These are phyloP conservation scores for Myathropa florea DNA, from an alignment of 2,888 invertebrate species.

Conservation along the genomic window DNA sequence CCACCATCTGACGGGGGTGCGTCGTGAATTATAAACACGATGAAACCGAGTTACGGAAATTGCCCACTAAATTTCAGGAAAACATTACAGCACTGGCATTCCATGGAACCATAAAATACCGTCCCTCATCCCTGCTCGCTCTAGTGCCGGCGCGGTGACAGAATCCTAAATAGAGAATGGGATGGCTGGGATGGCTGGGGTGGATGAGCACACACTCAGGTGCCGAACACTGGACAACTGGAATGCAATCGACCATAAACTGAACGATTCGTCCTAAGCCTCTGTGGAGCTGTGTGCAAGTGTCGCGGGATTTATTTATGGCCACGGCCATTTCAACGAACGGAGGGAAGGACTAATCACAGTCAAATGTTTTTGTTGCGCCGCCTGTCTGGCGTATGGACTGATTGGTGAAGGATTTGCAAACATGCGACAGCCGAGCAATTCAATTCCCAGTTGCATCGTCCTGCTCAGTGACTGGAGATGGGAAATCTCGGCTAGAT, in stretches of 20 bases:
- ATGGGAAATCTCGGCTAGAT: not conserved
- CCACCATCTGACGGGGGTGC: constrained; percentile 36
- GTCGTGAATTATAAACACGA: constrained; percentile 48
- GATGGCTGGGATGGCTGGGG: not conserved
- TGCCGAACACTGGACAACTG: constrained; percentile 16
- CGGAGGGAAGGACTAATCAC: not conserved
- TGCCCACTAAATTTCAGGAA: constrained; percentile 64
- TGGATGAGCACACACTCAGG: not conserved
- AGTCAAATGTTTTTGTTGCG: not conserved
- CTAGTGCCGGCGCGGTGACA: not conserved
- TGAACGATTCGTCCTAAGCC: constrained; percentile 34
- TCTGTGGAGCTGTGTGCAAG: constrained; percentile 11
- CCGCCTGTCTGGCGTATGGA: not conserved
- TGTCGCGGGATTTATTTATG: constrained; percentile 47
- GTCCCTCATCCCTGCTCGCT: not conserved
- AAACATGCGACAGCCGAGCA: constrained; percentile 4
- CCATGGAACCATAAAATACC: constrained; percentile 41
- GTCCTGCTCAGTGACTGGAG: not conserved
- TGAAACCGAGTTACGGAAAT: constrained; percentile 57
- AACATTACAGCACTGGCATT: constrained; percentile 48
- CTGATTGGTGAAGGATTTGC: constrained; percentile 21
- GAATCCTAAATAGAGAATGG: not conserved
- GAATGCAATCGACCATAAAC: constrained; percentile 40
- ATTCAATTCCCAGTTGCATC: constrained; percentile 33
- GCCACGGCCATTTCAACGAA: not conserved